phyloP scores from a whole-genome alignment of 2,888 invertebrate species.

The Stictocephala bisonia region DNA sequence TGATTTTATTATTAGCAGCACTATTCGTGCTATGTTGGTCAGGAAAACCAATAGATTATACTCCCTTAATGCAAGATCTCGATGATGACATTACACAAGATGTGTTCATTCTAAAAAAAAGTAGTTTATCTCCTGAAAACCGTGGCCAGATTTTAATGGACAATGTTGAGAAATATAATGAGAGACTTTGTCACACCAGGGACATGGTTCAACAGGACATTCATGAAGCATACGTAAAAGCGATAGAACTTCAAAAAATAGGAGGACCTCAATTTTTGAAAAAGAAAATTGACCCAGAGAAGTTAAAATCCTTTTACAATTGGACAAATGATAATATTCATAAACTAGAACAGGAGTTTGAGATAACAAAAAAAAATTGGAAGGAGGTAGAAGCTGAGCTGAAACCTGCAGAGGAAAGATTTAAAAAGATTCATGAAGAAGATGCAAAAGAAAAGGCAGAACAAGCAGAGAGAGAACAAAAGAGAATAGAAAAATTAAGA shows the following conservation, averaged over 20 bases:
- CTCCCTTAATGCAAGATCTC: slow-evolving; percentile 16
- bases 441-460: slow-evolving; percentile 11
- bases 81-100: slow-evolving; percentile 20
- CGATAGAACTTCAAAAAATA: slow-evolving; percentile 11
- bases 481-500: neutral
- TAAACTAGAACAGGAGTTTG: neutral
- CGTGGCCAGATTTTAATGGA: neutral
- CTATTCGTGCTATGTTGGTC: neutral
- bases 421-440: neutral
- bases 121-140: neutral
- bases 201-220: slow-evolving; percentile 20
- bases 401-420: neutral
- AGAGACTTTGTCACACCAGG: neutral
- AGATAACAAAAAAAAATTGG: slow-evolving; percentile 9
- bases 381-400: slow-evolving; percentile 27
- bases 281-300: neutral
- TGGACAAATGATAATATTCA: neutral
- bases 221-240: slow-evolving; percentile 21
- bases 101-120: no score
- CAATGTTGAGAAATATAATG: neutral
- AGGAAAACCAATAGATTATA: slow-evolving; percentile 24
- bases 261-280: slow-evolving; percentile 37
- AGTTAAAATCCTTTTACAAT: neutral
- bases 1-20: neutral
- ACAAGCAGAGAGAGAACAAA: neutral